A percentile compares a stretch with the other conserved stretches of the same genome.
Conservation (phyloP, 1,140 invertebrate genomes). For the Araneus ventricosus region DNA sequence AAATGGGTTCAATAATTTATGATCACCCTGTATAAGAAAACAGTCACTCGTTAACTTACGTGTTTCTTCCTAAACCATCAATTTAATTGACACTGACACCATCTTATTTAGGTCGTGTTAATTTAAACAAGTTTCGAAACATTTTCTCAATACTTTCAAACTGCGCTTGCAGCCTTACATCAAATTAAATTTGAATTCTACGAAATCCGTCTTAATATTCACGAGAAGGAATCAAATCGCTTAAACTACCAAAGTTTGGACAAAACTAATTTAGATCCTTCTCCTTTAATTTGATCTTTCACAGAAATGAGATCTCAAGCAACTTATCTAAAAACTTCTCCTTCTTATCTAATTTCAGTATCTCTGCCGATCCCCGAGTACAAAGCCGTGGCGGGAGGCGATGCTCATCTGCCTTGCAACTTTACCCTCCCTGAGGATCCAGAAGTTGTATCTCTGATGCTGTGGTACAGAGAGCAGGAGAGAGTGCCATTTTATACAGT, state of each 20-base stretch:
- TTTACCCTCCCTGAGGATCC: constrained; percentile 85
- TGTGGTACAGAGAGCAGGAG: constrained; percentile 88
- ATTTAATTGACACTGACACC: no score
- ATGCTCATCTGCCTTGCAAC: constrained; percentile 90
- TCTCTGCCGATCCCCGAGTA: constrained; percentile 67
- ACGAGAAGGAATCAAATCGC: not conserved
- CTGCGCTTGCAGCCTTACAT: no score
- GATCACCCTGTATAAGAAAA: no score
- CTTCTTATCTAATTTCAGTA: constrained; percentile 43
- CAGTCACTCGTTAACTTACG: no score
- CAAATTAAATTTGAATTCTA: no score
- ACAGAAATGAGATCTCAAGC: not conserved
- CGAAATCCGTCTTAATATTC: no score
- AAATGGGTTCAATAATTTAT: no score
- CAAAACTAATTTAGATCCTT: not conserved
- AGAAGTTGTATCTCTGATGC: constrained; percentile 88
- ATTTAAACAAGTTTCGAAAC: no score
- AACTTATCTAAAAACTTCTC: constrained; percentile 6
- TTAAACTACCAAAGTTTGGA: not conserved
- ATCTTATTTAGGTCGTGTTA: no score
- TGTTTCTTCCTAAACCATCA: no score
- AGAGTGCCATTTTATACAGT: constrained; percentile 77
- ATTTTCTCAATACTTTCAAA: no score
- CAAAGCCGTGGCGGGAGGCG: constrained; percentile 86
- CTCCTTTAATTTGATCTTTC: constrained; percentile 20